These are phyloP conservation scores for Austrofundulus limnaeus DNA, from an alignment of 2,113 vertebrate genomes.

Conservation along the genomic window DNA sequence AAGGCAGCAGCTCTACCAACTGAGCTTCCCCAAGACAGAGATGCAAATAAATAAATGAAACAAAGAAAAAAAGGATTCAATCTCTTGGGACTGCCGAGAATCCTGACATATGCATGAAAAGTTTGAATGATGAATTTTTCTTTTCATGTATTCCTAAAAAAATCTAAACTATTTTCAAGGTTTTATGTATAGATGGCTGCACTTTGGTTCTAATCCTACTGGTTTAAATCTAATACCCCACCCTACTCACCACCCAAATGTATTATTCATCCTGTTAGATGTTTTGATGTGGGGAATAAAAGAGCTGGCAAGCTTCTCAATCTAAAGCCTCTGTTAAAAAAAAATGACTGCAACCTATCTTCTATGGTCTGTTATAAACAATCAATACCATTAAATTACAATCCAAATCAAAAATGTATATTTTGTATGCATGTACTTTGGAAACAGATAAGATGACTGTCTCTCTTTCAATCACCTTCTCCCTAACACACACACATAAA, in stretches of 20 bases:
- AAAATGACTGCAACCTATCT: constrained; percentile 42
- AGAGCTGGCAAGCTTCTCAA: constrained; percentile 44
- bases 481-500: neutral
- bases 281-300: constrained; percentile 63
- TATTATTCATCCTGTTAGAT: constrained; percentile 53
- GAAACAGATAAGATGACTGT: constrained; percentile 4
- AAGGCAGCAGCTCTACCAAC: too few species aligned
- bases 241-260: constrained; percentile 23
- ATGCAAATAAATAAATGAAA: too few species aligned
- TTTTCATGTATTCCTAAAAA: too few species aligned
- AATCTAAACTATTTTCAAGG: constrained; percentile 1
- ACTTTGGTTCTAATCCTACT: constrained; percentile 33
- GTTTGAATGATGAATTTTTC: too few species aligned
- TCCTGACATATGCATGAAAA: too few species aligned
- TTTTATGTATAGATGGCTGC: constrained; percentile 31
- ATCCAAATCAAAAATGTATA: constrained; percentile 42
- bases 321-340: constrained; percentile 50
- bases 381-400: constrained; percentile 50
- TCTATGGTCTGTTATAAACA: constrained; percentile 36
- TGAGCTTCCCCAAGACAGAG: too few species aligned
- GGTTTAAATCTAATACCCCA: constrained; percentile 43
- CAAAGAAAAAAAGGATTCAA: too few species aligned
- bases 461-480: neutral
- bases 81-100: too few species aligned
- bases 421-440: constrained; percentile 3